phyloP scores from a whole-genome alignment of 2,113 vertebrate genomes.

The Lynx canadensis region DNA sequence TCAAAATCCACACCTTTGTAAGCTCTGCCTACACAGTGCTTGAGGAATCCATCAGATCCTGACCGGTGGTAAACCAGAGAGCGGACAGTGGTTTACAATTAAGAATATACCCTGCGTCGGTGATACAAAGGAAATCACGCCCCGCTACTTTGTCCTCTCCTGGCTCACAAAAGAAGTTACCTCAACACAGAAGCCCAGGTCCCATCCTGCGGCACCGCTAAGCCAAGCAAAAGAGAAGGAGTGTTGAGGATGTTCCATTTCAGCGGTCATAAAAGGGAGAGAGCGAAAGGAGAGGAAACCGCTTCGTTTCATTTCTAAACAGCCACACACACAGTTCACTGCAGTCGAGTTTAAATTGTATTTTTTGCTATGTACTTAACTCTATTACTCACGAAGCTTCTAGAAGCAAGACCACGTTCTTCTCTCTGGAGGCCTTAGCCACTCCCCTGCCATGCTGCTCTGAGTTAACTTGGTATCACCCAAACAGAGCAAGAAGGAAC shows the following conservation, averaged over 20 bases:
- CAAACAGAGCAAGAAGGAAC: slow-evolving; percentile 48
- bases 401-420: neutral
- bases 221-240: slow-evolving; percentile 34
- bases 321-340: neutral
- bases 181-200: slow-evolving; percentile 43
- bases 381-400: neutral
- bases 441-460: slow-evolving; percentile 23
- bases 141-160: neutral
- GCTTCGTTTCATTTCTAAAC: neutral
- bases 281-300: neutral
- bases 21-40: neutral
- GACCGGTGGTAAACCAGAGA: neutral
- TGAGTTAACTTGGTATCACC: slow-evolving; percentile 63
- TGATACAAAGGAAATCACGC: neutral
- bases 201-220: neutral
- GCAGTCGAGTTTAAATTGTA: neutral
- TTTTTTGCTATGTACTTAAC: neutral
- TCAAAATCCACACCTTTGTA: neutral
- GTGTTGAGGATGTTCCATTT: slow-evolving; percentile 49
- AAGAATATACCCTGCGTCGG: neutral
- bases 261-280: neutral
- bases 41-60: neutral
- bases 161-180: slow-evolving; percentile 45
- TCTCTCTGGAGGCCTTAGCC: neutral
- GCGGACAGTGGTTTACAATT: neutral